phyloP scores from a whole-genome alignment of 2,888 invertebrate genomes.

The Zygogramma bicolorata region DNA sequence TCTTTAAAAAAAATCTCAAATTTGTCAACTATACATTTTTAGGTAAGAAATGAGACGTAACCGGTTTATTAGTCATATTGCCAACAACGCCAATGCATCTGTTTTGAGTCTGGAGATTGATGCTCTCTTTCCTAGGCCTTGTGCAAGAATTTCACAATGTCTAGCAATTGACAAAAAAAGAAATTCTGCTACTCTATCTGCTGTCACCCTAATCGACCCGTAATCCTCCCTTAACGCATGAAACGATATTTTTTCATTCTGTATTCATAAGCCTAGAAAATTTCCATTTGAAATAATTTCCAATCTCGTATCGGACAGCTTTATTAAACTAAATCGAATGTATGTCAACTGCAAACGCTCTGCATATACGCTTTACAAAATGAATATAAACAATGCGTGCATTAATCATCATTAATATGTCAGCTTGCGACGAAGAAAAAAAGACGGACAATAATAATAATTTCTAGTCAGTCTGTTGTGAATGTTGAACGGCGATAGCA shows the following conservation, averaged over 20 bases:
- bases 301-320: background rate
- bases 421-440: constrained; percentile 32
- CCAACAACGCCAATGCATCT: no score
- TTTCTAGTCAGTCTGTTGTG: constrained; percentile 29
- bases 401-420: constrained; percentile 22
- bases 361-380: constrained; percentile 4
- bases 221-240: background rate
- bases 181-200: background rate
- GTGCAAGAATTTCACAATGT: no score
- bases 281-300: no score
- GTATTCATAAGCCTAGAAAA: background rate
- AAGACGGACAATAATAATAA: constrained; percentile 34
- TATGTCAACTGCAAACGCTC: constrained; percentile 1
- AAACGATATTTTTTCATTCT: background rate
- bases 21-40: no score
- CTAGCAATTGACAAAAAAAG: background rate
- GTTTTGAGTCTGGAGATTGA: no score
- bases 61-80: no score
- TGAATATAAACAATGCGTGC: constrained; percentile 14
- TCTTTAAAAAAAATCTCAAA: no score
- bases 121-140: no score
- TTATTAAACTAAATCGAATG: background rate
- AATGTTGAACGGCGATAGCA: constrained; percentile 38
- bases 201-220: background rate
- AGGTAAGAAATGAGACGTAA: no score